Percentiles rank a stretch among this genome's conserved stretches.
Conservation (phyloP, 2,888 invertebrate genomes). For the Matsumyia berberina region DNA sequence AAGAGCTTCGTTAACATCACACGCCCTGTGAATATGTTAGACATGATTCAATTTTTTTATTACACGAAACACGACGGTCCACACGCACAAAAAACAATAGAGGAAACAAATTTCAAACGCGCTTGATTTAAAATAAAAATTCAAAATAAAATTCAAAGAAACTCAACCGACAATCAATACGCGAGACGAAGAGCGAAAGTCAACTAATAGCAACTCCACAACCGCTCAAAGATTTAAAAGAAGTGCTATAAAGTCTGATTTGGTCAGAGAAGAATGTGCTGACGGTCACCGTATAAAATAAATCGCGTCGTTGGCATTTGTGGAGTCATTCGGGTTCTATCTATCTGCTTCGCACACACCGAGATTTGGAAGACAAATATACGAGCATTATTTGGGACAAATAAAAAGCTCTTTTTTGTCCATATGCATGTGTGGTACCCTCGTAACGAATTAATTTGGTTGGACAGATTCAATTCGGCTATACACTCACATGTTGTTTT, state of each 20-base stretch:
- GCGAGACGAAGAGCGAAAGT: slow-evolving; percentile 80
- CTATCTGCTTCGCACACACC: slow-evolving; percentile 56
- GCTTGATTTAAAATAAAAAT: slow-evolving; percentile 15
- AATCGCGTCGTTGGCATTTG: slow-evolving; percentile 61
- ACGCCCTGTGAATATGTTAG: slow-evolving; percentile 81
- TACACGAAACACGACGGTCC: background rate
- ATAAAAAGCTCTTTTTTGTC: slow-evolving; percentile 45
- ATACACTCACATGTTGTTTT: background rate
- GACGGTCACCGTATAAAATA: slow-evolving; percentile 58
- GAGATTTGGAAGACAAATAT: slow-evolving; percentile 46
- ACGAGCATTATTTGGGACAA: slow-evolving; percentile 56
- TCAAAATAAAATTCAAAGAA: slow-evolving; percentile 8
- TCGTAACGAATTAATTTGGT: slow-evolving; percentile 18
- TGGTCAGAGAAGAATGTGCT: slow-evolving; percentile 58
- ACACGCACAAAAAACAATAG: background rate
- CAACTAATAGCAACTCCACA: slow-evolving; percentile 82
- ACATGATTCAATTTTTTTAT: slow-evolving; percentile 78
- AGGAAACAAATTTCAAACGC: background rate
- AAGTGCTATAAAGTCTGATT: slow-evolving; percentile 79
- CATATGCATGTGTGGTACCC: background rate
- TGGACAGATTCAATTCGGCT: slow-evolving; percentile 30
- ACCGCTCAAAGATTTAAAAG: slow-evolving; percentile 84
- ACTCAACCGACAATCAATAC: slow-evolving; percentile 69
- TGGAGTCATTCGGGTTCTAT: slow-evolving; percentile 43
- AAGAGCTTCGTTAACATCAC: slow-evolving; percentile 81